Percentiles rank a stretch among this genome's conserved stretches.
phyloP scores from a whole-genome alignment of 2,797 vertebrate species.

The Hydrophis major region DNA sequence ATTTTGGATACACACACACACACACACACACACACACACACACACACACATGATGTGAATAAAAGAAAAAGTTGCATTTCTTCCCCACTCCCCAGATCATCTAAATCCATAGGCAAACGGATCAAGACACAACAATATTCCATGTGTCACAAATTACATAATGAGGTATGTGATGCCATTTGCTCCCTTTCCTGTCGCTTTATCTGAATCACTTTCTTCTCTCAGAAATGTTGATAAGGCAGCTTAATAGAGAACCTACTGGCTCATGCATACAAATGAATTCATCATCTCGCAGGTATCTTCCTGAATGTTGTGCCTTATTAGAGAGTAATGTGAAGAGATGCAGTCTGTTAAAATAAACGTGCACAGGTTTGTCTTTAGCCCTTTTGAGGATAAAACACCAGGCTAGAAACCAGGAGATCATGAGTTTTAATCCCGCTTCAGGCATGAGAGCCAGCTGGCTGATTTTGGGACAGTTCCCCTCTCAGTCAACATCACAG shows the following conservation, averaged over 20 bases:
- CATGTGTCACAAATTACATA: neutral
- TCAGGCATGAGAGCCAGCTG: neutral
- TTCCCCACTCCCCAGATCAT: slow-evolving; percentile 41
- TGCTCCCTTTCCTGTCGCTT: slow-evolving; percentile 13
- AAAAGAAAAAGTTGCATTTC: slow-evolving; percentile 48
- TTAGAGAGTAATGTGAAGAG: neutral
- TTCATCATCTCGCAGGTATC: slow-evolving; percentile 19
- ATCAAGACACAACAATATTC: neutral
- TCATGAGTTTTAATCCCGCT: neutral
- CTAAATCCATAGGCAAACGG: neutral
- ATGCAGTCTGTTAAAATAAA: neutral
- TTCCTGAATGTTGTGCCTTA: slow-evolving; percentile 16
- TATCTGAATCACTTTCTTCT: slow-evolving; percentile 36
- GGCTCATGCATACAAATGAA: slow-evolving; percentile 34
- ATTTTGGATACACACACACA: too few species aligned
- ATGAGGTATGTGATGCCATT: neutral
- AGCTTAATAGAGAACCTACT: slow-evolving; percentile 28
- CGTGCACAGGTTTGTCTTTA: neutral
- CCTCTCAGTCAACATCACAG: neutral
- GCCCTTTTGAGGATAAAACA: neutral
- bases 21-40: too few species aligned
- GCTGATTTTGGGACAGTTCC: neutral
- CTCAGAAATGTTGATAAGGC: slow-evolving; percentile 29
- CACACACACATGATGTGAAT: slow-evolving; percentile 6
- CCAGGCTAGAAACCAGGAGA: neutral